phyloP scores from a whole-genome alignment of 1,140 invertebrate species.

The Drosophila busckii region DNA sequence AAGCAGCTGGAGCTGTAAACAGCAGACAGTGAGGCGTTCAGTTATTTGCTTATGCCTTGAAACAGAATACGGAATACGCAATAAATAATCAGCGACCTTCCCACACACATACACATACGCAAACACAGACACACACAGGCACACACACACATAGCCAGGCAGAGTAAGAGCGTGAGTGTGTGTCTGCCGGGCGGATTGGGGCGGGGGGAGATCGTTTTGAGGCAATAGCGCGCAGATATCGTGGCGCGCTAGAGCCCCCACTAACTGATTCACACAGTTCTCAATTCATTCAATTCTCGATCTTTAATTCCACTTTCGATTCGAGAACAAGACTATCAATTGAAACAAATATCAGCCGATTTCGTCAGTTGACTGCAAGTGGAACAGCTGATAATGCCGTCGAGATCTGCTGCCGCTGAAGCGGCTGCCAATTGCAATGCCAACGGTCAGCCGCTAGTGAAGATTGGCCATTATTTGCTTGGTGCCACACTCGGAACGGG shows the following conservation, averaged over 20 bases:
- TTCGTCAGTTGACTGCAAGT: no score
- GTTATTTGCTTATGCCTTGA: slow-evolving; percentile 22
- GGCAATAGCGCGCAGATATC: slow-evolving; percentile 1
- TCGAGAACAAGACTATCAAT: not conserved
- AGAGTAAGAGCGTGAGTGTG: no score
- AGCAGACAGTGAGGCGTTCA: not conserved
- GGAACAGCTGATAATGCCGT: slow-evolving; percentile 43
- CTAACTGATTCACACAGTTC: no score
- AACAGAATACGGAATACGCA: slow-evolving; percentile 65
- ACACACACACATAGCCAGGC: no score
- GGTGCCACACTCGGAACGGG: slow-evolving; percentile 93
- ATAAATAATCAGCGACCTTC: slow-evolving; percentile 63
- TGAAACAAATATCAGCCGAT: no score
- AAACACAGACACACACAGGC: no score
- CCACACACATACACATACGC: not conserved
- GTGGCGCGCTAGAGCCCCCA: slow-evolving; percentile 23
- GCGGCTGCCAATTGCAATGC: slow-evolving; percentile 45
- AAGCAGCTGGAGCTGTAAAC: not conserved
- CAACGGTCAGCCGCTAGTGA: slow-evolving; percentile 85
- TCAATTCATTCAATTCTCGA: no score
- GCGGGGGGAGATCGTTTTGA: not conserved
- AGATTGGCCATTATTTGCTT: slow-evolving; percentile 95
- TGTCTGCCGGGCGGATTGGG: not conserved
- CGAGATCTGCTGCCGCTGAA: slow-evolving; percentile 61
- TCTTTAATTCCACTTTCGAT: no score